Conservation (phyloP, 1,140 invertebrate genomes). For the Delia radicum region DNA sequence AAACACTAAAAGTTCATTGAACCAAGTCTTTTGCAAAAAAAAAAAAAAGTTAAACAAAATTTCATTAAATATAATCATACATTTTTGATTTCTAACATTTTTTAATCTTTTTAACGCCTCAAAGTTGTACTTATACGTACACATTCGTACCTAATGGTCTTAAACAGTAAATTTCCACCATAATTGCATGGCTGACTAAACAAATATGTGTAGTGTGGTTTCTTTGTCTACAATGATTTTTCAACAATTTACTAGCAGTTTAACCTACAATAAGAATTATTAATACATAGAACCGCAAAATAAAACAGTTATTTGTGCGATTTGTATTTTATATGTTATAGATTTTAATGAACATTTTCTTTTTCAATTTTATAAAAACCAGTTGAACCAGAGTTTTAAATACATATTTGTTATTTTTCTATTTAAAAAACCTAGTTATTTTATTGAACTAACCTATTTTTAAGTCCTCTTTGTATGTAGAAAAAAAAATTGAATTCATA, state of each 20-base stretch:
- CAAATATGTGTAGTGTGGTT: not conserved
- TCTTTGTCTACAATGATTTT: not conserved
- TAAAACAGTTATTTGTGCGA: constrained; percentile 11
- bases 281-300: not conserved
- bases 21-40: not conserved
- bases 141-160: not conserved
- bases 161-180: constrained; percentile 15
- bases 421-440: constrained; percentile 3
- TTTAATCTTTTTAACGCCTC: not conserved
- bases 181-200: constrained; percentile 20
- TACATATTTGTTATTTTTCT: not conserved
- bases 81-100: not conserved
- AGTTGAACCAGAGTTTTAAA: not conserved
- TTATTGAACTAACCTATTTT: constrained; percentile 20
- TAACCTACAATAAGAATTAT: constrained; percentile 13
- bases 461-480: not conserved
- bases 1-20: not conserved
- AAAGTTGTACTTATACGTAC: too few species aligned
- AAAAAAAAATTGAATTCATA: not conserved
- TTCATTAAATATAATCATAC: too few species aligned
- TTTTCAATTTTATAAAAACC: not conserved
- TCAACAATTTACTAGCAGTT: not conserved
- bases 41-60: not conserved
- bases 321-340: constrained; percentile 5
- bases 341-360: not conserved